phyloP scores from a whole-genome alignment of 2,113 vertebrate genomes.

The Perca flavescens region DNA sequence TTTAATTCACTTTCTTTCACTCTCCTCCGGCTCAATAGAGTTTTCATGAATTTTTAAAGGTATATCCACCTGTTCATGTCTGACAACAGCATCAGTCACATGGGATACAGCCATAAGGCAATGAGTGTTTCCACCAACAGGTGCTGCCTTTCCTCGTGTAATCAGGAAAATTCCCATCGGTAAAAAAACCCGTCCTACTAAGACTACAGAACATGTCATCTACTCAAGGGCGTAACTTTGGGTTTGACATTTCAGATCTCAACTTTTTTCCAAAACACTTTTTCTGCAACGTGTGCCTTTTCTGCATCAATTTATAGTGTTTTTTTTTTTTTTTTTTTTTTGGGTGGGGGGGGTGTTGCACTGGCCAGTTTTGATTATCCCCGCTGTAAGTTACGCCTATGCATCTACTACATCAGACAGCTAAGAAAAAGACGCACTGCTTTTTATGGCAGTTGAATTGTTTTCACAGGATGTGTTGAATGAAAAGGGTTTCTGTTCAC shows the following conservation, averaged over 20 bases:
- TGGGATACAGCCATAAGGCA: constrained; percentile 54
- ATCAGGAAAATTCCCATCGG: constrained; percentile 37
- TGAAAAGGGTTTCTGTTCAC: constrained; percentile 43
- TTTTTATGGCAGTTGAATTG: constrained; percentile 50
- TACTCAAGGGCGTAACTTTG: too few species aligned
- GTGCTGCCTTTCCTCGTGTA: constrained; percentile 32
- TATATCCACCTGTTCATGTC: constrained; percentile 48
- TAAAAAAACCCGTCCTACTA: constrained; percentile 42
- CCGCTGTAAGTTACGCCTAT: too few species aligned
- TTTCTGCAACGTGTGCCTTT: too few species aligned
- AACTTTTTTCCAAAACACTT: too few species aligned
- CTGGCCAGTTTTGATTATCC: too few species aligned
- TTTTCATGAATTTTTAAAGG: constrained; percentile 72
- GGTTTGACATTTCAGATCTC: too few species aligned
- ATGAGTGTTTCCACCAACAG: constrained; percentile 37
- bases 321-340: too few species aligned
- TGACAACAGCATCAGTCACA: constrained; percentile 68
- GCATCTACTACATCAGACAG: constrained; percentile 30
- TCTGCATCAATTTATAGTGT: too few species aligned
- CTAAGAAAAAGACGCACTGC: constrained; percentile 30
- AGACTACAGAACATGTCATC: constrained; percentile 49
- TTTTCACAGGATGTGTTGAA: constrained; percentile 50
- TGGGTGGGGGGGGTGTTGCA: too few species aligned
- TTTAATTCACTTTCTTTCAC: constrained; percentile 57
- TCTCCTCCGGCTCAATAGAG: constrained; percentile 36